Percentiles rank a stretch among this genome's conserved stretches.
Conservation (phyloP, 2,113 vertebrate species). For the Pimephales promelas region DNA sequence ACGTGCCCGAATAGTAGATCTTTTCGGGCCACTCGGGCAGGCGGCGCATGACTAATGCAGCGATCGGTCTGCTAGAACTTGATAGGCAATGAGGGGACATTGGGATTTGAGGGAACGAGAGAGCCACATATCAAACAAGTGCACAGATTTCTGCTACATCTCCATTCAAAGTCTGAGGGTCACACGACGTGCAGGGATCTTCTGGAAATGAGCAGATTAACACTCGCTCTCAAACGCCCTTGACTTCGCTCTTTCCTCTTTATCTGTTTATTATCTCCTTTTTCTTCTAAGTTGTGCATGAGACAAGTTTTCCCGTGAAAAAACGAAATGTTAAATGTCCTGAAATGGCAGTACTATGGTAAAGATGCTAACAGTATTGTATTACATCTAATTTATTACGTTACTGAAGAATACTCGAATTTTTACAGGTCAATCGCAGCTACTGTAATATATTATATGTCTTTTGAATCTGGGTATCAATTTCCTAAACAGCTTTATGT, state of each 20-base stretch:
- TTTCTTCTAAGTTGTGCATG: not conserved
- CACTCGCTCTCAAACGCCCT: constrained; percentile 35
- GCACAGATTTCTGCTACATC: constrained; percentile 50
- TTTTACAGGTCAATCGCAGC: not conserved
- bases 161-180: constrained; percentile 55
- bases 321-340: not conserved
- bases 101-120: constrained; percentile 49
- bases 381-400: not conserved
- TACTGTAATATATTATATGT: not conserved
- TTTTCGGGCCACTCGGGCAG: constrained; percentile 66
- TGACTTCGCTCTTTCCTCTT: constrained; percentile 7
- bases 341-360: not conserved
- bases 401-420: not conserved
- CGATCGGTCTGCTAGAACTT: constrained; percentile 68
- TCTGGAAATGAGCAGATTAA: constrained; percentile 58
- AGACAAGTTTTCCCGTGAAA: not conserved
- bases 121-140: constrained; percentile 53
- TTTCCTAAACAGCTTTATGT: too few species aligned
- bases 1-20: constrained; percentile 42
- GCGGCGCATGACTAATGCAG: constrained; percentile 72
- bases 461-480: too few species aligned
- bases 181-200: constrained; percentile 48
- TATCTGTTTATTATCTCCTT: not conserved
- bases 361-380: not conserved
- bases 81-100: constrained; percentile 64